Percentiles rank a stretch among this genome's conserved stretches.
phyloP scores from a whole-genome alignment of 2,797 vertebrate species.

The Sarcophilus harrisii region DNA sequence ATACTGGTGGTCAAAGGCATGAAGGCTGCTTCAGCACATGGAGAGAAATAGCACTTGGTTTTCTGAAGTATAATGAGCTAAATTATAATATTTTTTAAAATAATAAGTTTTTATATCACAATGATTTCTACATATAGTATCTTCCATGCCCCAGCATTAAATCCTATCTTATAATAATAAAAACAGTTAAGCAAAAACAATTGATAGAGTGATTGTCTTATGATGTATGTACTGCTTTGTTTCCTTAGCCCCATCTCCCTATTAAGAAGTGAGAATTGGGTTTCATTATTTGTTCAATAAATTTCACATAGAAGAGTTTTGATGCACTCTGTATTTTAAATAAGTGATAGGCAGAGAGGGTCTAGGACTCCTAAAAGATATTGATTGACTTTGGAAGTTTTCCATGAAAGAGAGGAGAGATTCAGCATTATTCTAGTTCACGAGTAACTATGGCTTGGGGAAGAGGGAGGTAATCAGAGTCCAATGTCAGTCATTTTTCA shows the following conservation, averaged over 20 bases:
- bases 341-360: neutral
- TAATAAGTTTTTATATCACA: neutral
- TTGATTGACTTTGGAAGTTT: neutral
- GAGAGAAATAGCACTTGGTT: neutral
- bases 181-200: neutral
- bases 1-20: neutral
- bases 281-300: neutral
- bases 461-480: neutral
- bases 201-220: neutral
- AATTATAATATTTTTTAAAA: neutral
- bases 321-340: neutral
- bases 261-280: neutral
- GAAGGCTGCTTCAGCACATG: neutral
- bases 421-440: neutral
- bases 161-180: neutral
- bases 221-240: neutral
- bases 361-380: neutral
- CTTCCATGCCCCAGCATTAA: neutral
- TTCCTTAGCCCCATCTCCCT: neutral
- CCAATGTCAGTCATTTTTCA: neutral
- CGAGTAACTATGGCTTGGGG: neutral
- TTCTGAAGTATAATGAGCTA: neutral
- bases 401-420: neutral
- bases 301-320: neutral
- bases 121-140: neutral